These are phyloP conservation scores for Synaphobranchus kaupii DNA, from an alignment of 2,797 vertebrate genomes.

Conservation along the genomic window DNA sequence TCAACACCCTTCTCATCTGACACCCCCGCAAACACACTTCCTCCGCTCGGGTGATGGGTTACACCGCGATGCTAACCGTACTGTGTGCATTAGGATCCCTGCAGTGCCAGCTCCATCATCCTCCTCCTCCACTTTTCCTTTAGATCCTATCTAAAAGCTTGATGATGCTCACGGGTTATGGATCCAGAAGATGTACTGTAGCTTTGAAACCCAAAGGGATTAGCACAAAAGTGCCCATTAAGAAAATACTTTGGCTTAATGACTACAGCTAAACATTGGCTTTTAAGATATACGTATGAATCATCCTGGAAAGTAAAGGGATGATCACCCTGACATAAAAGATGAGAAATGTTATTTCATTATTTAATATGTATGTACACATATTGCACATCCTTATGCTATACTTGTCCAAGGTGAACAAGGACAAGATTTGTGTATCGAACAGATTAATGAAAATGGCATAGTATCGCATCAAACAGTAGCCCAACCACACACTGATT, in stretches of 20 bases:
- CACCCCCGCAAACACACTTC: too few species aligned
- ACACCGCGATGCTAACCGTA: background rate
- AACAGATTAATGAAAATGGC: background rate
- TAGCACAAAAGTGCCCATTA: background rate
- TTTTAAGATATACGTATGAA: background rate
- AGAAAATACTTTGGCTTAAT: background rate
- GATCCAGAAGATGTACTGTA: background rate
- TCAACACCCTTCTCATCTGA: background rate
- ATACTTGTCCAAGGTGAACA: background rate
- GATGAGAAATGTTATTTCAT: background rate
- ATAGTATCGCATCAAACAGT: background rate
- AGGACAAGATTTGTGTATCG: too few species aligned
- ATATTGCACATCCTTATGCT: background rate
- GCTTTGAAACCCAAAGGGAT: background rate
- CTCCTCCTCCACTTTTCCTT: too few species aligned
- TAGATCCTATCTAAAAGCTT: background rate
- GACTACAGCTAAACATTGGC: background rate
- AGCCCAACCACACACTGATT: background rate
- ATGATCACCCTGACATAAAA: background rate
- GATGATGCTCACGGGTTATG: background rate
- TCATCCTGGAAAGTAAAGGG: background rate
- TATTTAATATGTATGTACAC: background rate
- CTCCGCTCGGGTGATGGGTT: background rate
- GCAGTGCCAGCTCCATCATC: background rate
- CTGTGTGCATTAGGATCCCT: background rate